Evolutionary conservation across 2,888 invertebrate genomes (phyloP).

Genomic region (Melangyna quadrimaculata): DNA sequence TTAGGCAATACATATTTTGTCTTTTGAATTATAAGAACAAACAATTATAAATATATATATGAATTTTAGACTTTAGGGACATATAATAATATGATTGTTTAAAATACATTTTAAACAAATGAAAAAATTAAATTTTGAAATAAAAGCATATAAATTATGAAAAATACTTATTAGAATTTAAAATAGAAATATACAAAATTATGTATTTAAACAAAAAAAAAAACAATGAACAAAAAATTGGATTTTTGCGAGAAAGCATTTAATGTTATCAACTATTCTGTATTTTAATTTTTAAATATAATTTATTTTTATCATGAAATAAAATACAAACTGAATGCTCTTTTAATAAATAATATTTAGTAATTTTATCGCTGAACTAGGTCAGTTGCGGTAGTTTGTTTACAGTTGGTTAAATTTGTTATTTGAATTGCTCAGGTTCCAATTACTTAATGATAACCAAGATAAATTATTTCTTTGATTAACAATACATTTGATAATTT

Average conservation of each 20-base stretch:
- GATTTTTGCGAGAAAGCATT: conserved; percentile 47
- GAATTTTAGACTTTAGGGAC: conserved; percentile 35
- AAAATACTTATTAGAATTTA: conserved; percentile 41
- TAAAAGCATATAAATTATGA: conserved; percentile 41
- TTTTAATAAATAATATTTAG: conserved; percentile 5
- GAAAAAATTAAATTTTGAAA: conserved; percentile 29
- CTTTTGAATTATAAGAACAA: conserved; percentile 8
- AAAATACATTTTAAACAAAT: conserved; percentile 36
- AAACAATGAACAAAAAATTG: neutral
- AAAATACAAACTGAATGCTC: conserved; percentile 49
- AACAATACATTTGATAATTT: too few relatives aligned
- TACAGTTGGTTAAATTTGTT: too few relatives aligned
- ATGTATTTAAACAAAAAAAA: conserved; percentile 13
- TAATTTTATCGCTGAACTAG: too few relatives aligned
- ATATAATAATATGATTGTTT: conserved; percentile 17
- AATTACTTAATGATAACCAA: too few relatives aligned
- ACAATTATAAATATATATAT: conserved; percentile 15
- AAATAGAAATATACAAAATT: conserved; percentile 29
- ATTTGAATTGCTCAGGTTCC: too few relatives aligned
- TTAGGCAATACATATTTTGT: neutral
- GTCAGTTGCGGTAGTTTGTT: too few relatives aligned
- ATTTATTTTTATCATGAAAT: conserved; percentile 66
- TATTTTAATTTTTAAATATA: conserved; percentile 37
- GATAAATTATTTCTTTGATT: too few relatives aligned
- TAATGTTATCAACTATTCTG: conserved; percentile 49